These are phyloP conservation scores for Caenorhabditis brenneri DNA, from an alignment of 1,140 invertebrate species.

Conservation along the genomic window DNA sequence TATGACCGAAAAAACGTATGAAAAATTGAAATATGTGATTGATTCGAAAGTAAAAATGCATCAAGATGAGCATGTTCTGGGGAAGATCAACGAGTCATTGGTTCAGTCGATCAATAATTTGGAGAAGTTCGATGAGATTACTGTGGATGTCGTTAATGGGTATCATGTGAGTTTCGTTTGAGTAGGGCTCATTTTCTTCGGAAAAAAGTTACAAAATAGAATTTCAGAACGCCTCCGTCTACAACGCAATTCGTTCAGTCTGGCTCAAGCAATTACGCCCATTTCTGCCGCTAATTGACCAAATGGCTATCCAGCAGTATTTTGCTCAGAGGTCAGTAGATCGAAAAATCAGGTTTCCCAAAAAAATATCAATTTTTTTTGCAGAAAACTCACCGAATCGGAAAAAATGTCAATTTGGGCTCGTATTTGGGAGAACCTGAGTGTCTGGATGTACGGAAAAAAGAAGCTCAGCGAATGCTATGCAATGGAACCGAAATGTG, in stretches of 20 bases:
- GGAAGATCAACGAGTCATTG: constrained; percentile 10
- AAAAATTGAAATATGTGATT: constrained; percentile 21
- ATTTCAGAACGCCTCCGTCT: constrained; percentile 53
- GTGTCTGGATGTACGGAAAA: constrained; percentile 34
- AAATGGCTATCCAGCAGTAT: constrained; percentile 54
- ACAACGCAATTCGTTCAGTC: constrained; percentile 44
- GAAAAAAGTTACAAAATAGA: not conserved
- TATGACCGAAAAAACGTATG: constrained; percentile 4
- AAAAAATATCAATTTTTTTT: not conserved
- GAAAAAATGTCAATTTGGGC: constrained; percentile 46
- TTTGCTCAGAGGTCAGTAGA: constrained; percentile 41
- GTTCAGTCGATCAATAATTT: constrained; percentile 14
- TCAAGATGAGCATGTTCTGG: not conserved
- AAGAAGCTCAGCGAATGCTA: constrained; percentile 7
- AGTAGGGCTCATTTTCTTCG: not conserved
- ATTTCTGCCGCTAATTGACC: constrained; percentile 50
- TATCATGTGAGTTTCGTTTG: constrained; percentile 27
- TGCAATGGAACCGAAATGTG: constrained; percentile 41
- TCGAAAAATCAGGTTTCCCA: not conserved
- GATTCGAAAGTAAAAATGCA: constrained; percentile 7
- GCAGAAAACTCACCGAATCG: not conserved
- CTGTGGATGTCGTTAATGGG: not conserved
- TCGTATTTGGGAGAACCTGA: constrained; percentile 19
- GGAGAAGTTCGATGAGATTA: constrained; percentile 16
- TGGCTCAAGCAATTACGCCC: constrained; percentile 41